Conservation (phyloP, 2,113 vertebrate species). For the Notarius quadriscutis region DNA sequence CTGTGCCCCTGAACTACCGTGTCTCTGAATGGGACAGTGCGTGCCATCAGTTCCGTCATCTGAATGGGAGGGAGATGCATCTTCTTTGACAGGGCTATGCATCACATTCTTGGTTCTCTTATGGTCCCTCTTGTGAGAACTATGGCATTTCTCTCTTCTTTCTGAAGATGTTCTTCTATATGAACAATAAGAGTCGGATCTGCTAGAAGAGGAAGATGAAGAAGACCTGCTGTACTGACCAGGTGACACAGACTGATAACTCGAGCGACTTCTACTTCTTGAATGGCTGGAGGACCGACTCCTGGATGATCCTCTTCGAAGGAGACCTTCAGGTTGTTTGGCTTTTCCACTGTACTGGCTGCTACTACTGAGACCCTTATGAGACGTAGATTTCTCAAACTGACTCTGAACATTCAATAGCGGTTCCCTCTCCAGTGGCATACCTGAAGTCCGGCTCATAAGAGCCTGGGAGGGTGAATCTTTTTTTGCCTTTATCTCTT, state of each 20-base stretch:
- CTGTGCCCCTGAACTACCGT: slow-evolving; percentile 51
- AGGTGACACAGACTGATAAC: slow-evolving; percentile 77
- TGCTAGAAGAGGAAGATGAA: slow-evolving; percentile 65
- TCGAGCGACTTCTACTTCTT: slow-evolving; percentile 78
- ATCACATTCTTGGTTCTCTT: slow-evolving; percentile 63
- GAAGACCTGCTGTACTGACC: slow-evolving; percentile 73
- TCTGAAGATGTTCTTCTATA: slow-evolving; percentile 67
- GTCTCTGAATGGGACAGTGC: slow-evolving; percentile 51
- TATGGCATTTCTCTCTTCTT: slow-evolving; percentile 65
- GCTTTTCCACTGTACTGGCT: slow-evolving; percentile 66
- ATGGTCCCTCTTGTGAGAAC: slow-evolving; percentile 71
- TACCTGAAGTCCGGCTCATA: slow-evolving; percentile 59
- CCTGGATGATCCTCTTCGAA: slow-evolving; percentile 78
- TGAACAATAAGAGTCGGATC: slow-evolving; percentile 78
- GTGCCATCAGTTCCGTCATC: slow-evolving; percentile 56
- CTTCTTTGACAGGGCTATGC: slow-evolving; percentile 39
- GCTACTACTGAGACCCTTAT: slow-evolving; percentile 67
- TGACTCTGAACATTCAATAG: slow-evolving; percentile 60
- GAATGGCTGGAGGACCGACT: slow-evolving; percentile 82
- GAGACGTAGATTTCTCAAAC: slow-evolving; percentile 68
- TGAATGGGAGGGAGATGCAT: slow-evolving; percentile 41
- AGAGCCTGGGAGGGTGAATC: slow-evolving; percentile 65
- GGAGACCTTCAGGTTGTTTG: slow-evolving; percentile 67
- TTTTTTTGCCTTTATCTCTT: slow-evolving; percentile 86
- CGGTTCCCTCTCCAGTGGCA: slow-evolving; percentile 63